These are phyloP conservation scores for Rhinophrynus dorsalis DNA, from an alignment of 2,797 vertebrate species.

Conservation along the genomic window DNA sequence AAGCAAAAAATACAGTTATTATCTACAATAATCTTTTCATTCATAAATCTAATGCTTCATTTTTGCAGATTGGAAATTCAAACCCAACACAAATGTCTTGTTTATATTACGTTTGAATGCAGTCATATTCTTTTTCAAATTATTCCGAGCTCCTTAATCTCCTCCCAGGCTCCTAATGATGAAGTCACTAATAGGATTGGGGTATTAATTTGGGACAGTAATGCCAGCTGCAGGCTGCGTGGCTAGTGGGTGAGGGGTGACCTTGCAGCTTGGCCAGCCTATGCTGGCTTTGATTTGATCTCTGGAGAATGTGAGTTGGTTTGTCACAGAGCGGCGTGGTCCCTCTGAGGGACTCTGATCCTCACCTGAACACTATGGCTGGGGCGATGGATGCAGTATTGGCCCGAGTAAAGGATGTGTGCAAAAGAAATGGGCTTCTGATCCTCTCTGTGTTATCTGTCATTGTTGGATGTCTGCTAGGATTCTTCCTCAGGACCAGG, in stretches of 20 bases:
- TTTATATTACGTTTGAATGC: neutral
- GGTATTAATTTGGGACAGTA: constrained; percentile 70
- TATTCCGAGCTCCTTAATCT: constrained; percentile 93
- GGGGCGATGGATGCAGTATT: constrained; percentile 80
- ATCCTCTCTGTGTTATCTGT: constrained; percentile 93
- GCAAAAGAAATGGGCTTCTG: constrained; percentile 91
- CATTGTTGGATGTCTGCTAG: constrained; percentile 92
- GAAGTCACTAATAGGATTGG: constrained; percentile 76
- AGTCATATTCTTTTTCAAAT: constrained; percentile 75
- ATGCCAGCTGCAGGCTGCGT: constrained; percentile 64
- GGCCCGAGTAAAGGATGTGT: constrained; percentile 86
- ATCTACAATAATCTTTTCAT: too few species aligned
- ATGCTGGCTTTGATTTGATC: constrained; percentile 43
- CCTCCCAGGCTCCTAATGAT: constrained; percentile 79
- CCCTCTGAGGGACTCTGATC: constrained; percentile 75
- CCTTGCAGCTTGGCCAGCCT: constrained; percentile 58
- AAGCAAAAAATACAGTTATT: too few species aligned
- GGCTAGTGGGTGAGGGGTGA: constrained; percentile 64
- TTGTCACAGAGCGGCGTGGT: constrained; percentile 59
- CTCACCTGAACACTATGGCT: constrained; percentile 73
- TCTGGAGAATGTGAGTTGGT: constrained; percentile 57
- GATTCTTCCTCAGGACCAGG: constrained; percentile 91
- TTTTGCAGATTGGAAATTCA: too few species aligned
- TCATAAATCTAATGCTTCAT: too few species aligned
- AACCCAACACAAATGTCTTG: neutral